Evolutionary conservation across 2,888 invertebrate species (phyloP).

Genomic region (Tolmerus cingulatus): DNA sequence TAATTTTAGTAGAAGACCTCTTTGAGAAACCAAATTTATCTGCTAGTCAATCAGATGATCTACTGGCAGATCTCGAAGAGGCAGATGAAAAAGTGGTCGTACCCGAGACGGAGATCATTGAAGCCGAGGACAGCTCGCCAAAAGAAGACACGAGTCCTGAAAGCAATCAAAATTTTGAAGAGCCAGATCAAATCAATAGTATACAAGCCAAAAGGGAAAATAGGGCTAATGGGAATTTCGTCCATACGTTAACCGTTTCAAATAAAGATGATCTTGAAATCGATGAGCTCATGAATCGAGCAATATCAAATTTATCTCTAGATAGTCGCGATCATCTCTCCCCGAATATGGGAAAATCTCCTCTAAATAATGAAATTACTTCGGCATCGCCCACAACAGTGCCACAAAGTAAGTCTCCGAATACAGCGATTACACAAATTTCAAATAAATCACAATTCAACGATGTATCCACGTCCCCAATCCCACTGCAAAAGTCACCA

Average conservation of each 20-base stretch:
- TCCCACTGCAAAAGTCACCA: slow-evolving; percentile 59
- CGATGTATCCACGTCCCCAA: slow-evolving; percentile 63
- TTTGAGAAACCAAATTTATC: slow-evolving; percentile 63
- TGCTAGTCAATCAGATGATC: not conserved
- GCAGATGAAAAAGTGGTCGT: slow-evolving; percentile 57
- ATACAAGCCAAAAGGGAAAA: slow-evolving; percentile 52
- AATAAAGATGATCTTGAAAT: slow-evolving; percentile 63
- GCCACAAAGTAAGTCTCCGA: slow-evolving; percentile 32
- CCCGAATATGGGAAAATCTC: slow-evolving; percentile 53
- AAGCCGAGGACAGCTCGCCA: slow-evolving; percentile 45
- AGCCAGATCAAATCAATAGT: slow-evolving; percentile 56
- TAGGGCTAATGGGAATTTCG: slow-evolving; percentile 48
- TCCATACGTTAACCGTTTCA: slow-evolving; percentile 52
- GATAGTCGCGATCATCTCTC: slow-evolving; percentile 62
- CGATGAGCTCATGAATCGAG: slow-evolving; percentile 63
- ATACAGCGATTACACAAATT: slow-evolving; percentile 40
- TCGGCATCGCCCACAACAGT: slow-evolving; percentile 33
- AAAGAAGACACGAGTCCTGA: slow-evolving; percentile 56
- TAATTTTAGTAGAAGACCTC: slow-evolving; percentile 71
- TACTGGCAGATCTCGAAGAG: not conserved
- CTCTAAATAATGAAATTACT: slow-evolving; percentile 45
- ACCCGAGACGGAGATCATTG: slow-evolving; percentile 50
- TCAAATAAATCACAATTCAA: slow-evolving; percentile 58
- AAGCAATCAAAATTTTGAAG: slow-evolving; percentile 58
- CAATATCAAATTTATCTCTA: slow-evolving; percentile 62